phyloP scores from a whole-genome alignment of 2,888 invertebrate species.

The Eupeodes latifasciatus region DNA sequence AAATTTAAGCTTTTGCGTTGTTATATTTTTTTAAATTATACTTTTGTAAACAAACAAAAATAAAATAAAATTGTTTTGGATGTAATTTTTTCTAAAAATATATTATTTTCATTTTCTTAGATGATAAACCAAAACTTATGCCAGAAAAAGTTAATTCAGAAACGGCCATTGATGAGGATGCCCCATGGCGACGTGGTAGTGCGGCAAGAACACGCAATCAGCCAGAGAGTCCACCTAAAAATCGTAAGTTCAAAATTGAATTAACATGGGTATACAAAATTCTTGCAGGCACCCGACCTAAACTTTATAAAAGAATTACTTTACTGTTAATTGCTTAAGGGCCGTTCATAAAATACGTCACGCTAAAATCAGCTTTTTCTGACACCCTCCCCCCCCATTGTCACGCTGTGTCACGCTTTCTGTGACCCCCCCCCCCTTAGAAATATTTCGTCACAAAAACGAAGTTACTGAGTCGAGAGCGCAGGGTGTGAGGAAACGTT shows the following conservation, averaged over 20 bases:
- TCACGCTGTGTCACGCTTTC: too few species aligned
- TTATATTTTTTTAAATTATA: conserved; percentile 1
- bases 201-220: conserved; percentile 85
- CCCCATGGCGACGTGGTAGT: conserved; percentile 88
- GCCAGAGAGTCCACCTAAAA: conserved; percentile 85
- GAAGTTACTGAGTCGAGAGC: too few species aligned
- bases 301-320: too few species aligned
- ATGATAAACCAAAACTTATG: conserved; percentile 79
- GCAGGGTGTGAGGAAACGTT: too few species aligned
- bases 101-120: conserved; percentile 61
- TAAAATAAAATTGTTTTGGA: neutral
- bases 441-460: too few species aligned
- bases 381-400: too few species aligned
- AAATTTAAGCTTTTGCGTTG: conserved; percentile 32
- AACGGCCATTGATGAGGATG: conserved; percentile 86
- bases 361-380: too few species aligned
- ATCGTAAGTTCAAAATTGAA: conserved; percentile 82
- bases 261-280: neutral
- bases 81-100: conserved; percentile 30
- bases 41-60: neutral
- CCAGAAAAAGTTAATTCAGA: conserved; percentile 78
- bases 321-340: too few species aligned
- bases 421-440: too few species aligned
- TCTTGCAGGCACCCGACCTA: too few species aligned
- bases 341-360: too few species aligned